Evolutionary conservation across 1,140 invertebrate genomes (phyloP), one percentile per base, ranked within the genome.

Genomic region (Procambarus clarkii): DNA sequence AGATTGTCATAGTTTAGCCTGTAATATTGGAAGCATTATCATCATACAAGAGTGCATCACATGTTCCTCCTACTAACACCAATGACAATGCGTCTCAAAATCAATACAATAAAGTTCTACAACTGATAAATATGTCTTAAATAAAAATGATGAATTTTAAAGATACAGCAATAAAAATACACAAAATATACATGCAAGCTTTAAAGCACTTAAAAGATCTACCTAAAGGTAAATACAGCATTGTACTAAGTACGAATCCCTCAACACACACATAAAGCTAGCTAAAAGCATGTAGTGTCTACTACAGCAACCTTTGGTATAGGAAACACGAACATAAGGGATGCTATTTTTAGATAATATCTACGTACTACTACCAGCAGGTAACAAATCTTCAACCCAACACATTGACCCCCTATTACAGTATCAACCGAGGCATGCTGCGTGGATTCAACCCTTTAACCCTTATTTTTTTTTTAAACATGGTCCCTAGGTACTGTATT

Each of bases 201-300:
- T 74, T 74, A 74, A 74, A 74, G 69, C 69, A 74, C 60, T 74
- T 74, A 8, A 18, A 74, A 34, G 69, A 74, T 74, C 4, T 21
- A 74, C 34, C 69, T 34, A 74, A 34, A 74, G n/a, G 34, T 74
- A 74, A 21, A 74, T 74, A 74, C 69, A 21, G 69, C 69, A 74
- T 74, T 74, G 69, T 74, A 74, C 69, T 74, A 74, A 74, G 69
- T 74, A 74, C n/a, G n/a, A 74, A 74, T 74, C 69, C 69, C 69
- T 34, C 69, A 74, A 74, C 69, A 74, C 64, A 74, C 64, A 69
- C 69, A 74, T 74, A 74, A 74, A 74, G 69, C 69, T 74, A 74
- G 69, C 69, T 74, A 74, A 74, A 74, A 74, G 69, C 69, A 74
- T 34, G 69, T 74, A 74, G 69, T 74, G n/a, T 74, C 69, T 24